Base-by-base conservation (phyloP, 2,888 invertebrate genomes). In the Cephalotes varians region DNA sequence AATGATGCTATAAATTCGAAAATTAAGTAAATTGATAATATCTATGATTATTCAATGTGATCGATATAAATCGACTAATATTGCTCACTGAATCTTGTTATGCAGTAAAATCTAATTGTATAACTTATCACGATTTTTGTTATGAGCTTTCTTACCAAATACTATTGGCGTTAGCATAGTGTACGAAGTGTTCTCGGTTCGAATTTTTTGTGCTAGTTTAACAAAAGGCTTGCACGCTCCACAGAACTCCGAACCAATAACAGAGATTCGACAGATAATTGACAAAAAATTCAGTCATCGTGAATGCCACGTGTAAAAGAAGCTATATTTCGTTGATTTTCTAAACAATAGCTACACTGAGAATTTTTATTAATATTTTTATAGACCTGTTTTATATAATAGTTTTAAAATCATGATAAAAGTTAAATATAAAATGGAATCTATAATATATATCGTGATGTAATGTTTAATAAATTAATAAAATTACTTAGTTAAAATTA, bases 161-260 rank as follows among this genome's bases (percentile, higher is more conserved):
- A 44, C 21, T 44, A 40, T 65, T 28, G 28, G 37, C n/a, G 40
- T 31, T 40, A 40, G 3, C 5, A 40, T 58, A 28, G 28, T 40
- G 28, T 18, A 54, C 12, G 51, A 28, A n/a, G 15, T 40, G 6
- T 65, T 51, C 37, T 49, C 37, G n/a, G 25, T 51, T 40, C 28
- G n/a, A 67, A 40, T 40, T 65, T 76, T 76, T 28, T 54, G 34
- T 28, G 5, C 3, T 1, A 54, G 6, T 40, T 65, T 28, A 3
- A 67, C 25, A 34, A 74, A 54, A 49, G 62, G 2, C 18, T 74
- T 54, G 28, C n/a, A 65, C 40, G 51, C 49, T 67, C 15, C 62
- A 34, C 1, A 49, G n/a, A 74, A 62, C 62, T 34, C 25, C 12
- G 25, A 72, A 62, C 12, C 47, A 47, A 62, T 62, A 62, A 74